Base-by-base conservation (phyloP, 2,888 invertebrate genomes). In the Cataglyphis rosenhaueri region DNA sequence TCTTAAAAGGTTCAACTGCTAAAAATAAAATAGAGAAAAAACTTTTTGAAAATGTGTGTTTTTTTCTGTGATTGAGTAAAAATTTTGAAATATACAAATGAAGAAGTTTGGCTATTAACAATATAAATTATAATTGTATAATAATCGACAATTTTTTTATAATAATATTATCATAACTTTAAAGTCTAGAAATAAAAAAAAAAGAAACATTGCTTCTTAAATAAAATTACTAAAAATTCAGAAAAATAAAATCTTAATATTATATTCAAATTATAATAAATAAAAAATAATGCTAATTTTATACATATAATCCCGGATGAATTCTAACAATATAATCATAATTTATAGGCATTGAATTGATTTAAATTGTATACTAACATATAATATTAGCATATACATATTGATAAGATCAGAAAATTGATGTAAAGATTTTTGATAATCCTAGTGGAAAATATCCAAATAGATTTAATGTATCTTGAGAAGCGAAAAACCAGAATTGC, bases 401-500 rank as follows among this genome's bases (percentile, higher is more conserved):
- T 38, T 57, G 21, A 71, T 10, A 71, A 35, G 3, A 3, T 9
- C 18, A 1, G n/a, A 18, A 59, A 64, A 29, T 29, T 9, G 12
- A 25, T 12, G 38, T 12, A 15, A 55, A 76, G n/a, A 75, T 18
- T 66, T 55, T 57, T 38, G 38, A 66, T 38, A 15, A 41, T 66
- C 12, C 29, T 57, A 32, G 55, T 25, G 18, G 12, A 41, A 66
- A 55, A 55, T 38, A 25, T 25, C 29, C n/a, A 32, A 18, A 65
- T 41, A n/a, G 25, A 74, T 74, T 25, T 25, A 65, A 0, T 64
- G 10, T 75, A 35, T n/a, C 3, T 38, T 41, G 41, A 66, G 35
- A 41, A 21, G 29, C 38, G 55, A 10, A 76, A 76, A 55, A 75
- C 38, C 25, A n/a, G 65, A 66, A 55, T 38, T 66, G 55, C 38